These are phyloP conservation scores for Delphinapterus leucas DNA, from an alignment of 2,113 vertebrate genomes.

Conservation along the genomic window DNA sequence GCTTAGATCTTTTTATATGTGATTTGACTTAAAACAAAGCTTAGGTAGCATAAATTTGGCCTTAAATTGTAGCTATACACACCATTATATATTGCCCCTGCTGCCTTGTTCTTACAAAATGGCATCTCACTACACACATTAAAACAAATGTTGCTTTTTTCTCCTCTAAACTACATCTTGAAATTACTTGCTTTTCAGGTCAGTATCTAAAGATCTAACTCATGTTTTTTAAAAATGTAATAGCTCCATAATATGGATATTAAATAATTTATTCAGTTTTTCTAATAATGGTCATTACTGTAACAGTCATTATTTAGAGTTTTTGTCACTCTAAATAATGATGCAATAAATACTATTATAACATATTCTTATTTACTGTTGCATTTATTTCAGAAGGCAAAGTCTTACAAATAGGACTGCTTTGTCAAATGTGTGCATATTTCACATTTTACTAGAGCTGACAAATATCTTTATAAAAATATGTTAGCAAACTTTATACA, in stretches of 20 bases:
- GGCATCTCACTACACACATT: background rate
- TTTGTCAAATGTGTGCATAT: background rate
- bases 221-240: background rate
- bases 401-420: background rate
- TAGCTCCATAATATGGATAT: background rate
- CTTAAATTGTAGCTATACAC: background rate
- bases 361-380: background rate
- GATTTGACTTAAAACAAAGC: constrained; percentile 38
- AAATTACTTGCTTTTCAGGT: constrained; percentile 3
- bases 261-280: background rate
- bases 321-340: background rate
- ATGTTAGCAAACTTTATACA: background rate
- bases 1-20: constrained; percentile 25
- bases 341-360: background rate
- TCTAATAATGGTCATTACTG: background rate
- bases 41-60: background rate
- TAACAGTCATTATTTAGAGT: background rate
- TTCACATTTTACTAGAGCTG: background rate
- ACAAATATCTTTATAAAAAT: background rate
- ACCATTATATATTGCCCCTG: background rate
- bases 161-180: background rate
- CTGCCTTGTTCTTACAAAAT: background rate
- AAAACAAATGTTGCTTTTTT: background rate
- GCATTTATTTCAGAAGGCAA: background rate
- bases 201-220: background rate